These are phyloP conservation scores for Cichladusa arquata DNA, from an alignment of 2,113 vertebrate genomes.

Conservation along the genomic window DNA sequence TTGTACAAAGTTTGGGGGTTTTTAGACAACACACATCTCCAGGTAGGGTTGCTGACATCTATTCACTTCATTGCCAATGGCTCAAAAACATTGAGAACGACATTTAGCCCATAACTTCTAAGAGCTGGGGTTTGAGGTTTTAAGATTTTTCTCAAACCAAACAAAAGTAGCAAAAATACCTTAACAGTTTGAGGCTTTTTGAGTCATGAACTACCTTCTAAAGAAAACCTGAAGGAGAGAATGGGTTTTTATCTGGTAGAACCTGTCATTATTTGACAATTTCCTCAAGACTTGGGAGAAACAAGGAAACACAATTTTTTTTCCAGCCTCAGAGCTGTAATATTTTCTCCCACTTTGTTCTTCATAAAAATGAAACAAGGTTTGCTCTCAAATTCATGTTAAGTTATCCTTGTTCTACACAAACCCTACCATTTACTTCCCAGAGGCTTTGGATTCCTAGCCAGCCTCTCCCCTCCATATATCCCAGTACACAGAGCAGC, in stretches of 20 bases:
- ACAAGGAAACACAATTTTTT: neutral
- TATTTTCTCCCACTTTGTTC: neutral
- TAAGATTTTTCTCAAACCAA: neutral
- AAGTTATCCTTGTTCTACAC: neutral
- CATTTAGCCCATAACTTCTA: neutral
- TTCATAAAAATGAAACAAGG: neutral
- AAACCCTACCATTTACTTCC: neutral
- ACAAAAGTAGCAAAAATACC: neutral
- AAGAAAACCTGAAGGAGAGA: neutral
- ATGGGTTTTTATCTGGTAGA: no score
- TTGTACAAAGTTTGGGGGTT: neutral
- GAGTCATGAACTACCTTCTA: neutral
- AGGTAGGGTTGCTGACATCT: neutral
- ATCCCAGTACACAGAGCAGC: neutral
- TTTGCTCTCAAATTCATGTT: neutral
- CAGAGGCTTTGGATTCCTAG: neutral
- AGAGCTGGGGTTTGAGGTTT: neutral
- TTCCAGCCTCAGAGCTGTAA: neutral
- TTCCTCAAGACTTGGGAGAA: neutral
- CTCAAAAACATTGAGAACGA: neutral
- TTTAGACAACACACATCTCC: neutral
- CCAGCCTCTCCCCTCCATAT: neutral
- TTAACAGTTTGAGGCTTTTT: neutral
- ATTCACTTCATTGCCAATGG: neutral
- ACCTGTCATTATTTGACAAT: neutral